Evolutionary conservation across 2,113 vertebrate species (phyloP).

Genomic region (Garra rufa): DNA sequence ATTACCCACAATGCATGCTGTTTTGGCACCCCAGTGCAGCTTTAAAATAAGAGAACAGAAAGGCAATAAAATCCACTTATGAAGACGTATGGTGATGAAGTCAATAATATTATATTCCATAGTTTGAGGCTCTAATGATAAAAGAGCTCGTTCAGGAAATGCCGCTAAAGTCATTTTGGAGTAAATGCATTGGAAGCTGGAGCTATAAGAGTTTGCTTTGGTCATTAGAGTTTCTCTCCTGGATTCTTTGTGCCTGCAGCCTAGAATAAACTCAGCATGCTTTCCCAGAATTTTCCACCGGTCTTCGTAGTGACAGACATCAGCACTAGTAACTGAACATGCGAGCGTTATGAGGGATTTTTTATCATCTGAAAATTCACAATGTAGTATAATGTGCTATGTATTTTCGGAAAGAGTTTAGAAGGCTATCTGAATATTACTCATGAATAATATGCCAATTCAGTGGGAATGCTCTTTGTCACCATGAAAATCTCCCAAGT

Average conservation of each 20-base stretch:
- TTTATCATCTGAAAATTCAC: not conserved
- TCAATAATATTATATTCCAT: slow-evolving; percentile 77
- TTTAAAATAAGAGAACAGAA: slow-evolving; percentile 62
- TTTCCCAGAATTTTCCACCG: slow-evolving; percentile 52
- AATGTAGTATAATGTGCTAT: not conserved
- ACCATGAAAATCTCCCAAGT: not conserved
- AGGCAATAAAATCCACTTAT: slow-evolving; percentile 75
- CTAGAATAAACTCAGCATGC: slow-evolving; percentile 47
- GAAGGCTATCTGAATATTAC: not conserved
- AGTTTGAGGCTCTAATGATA: slow-evolving; percentile 70
- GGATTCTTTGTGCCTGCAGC: slow-evolving; percentile 61
- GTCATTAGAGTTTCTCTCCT: slow-evolving; percentile 65
- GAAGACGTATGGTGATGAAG: slow-evolving; percentile 76
- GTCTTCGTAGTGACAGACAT: slow-evolving; percentile 33
- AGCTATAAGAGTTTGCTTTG: slow-evolving; percentile 58
- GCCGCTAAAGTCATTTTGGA: slow-evolving; percentile 69
- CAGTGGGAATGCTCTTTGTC: not conserved
- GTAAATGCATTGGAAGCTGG: slow-evolving; percentile 59
- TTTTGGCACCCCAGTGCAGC: slow-evolving; percentile 65
- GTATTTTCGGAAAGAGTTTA: not conserved
- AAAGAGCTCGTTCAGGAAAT: slow-evolving; percentile 68
- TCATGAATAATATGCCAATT: not conserved
- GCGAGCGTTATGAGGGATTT: not conserved
- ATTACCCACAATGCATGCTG: slow-evolving; percentile 73
- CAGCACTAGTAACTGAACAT: slow-evolving; percentile 9